Evolutionary conservation across 2,888 invertebrate genomes (phyloP), one percentile per base, ranked within the genome.

Genomic region (Stramonita haemastoma): DNA sequence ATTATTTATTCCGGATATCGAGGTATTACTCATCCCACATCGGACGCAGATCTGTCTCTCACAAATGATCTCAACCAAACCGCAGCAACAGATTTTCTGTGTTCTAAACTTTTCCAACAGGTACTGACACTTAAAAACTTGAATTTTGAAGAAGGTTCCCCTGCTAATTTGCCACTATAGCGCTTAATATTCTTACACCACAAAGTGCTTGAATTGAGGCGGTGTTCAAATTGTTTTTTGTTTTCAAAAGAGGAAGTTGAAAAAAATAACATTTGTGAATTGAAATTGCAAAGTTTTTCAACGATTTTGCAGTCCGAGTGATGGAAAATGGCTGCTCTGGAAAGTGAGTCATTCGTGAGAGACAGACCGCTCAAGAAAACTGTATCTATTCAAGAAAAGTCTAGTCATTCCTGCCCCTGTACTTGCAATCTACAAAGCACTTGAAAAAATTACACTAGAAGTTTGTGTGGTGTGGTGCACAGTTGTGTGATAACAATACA

Each of bases 341-440:
- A 19, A 60, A 2, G 13, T 79, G 17, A 32, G 13, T 79, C 32
- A 32, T 26, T 46, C 26, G 46, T 73, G 73, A 83, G 81, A 83
- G n/a, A 8, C n/a, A 26, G 26, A 36, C 81, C 6, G 46, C 13
- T 36, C 26, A 26, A 46, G 81, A 83, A 26, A 46, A 26, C 2
- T 36, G 17, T 46, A 83, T 46, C 6, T 83, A 83, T 26, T 46
- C 81, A 83, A 46, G 81, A 46, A 5, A 83, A 36, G 36, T 86
- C 88, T 88, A 88, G 88, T 88, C 88, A 88, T 88, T 88, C 88
- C 88, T 79, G 57, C 36, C 32, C 32, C 17, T 83, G 32, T 83
- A 88, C 66, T 88, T 60, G 60, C 66, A 83, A 34, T 19, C 34
- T 34, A 88, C n/a, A 34, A 6, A 86, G 86, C 86, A 66, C n/a